Base-by-base conservation (phyloP, 2,888 invertebrate species). In the Patella ulyssiponensis region DNA sequence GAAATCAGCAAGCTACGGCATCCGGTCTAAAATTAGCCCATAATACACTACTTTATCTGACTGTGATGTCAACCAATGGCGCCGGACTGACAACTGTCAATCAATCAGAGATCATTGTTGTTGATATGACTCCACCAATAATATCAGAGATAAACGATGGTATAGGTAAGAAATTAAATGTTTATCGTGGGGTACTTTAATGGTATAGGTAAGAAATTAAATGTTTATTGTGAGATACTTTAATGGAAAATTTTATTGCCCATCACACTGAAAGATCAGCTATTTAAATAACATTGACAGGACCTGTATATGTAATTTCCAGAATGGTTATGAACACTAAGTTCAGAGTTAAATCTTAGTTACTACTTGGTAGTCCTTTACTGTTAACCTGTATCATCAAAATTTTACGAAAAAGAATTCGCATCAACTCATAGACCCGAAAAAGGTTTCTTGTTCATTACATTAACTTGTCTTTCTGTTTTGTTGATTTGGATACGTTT, bases 21-120 rank as follows among this genome's bases (percentile, higher is more conserved):
- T 77, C 78, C 17, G 80, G 81, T 14, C 75, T 86, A 52, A 77
- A 75, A 14, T 80, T 86, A n/a, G 78, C 80, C 11, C 86, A 86
- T 75, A 82, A 82, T 69, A 79, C 84, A 15, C 76, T 77, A 20
- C 79, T 87, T 11, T 83, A 81, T 72, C 75, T 87, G 51, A 86
- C 86, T 17, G 86, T 87, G n/a, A 78, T 85, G 27, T 86, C 86
- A 12, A 83, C 83, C 1, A 87, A 86, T 78, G 80, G 80, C 0
- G 84, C 86, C 2, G 86, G 85, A 7, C 73, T 85, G 20, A 79
- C 80, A n/a, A 81, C 82, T 23, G 79, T 83, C 12, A 78, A 82
- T 23, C 78, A 83, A 23, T 85, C 86, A 0, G 77, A 80, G 14
- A 81, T 78, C 5, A 77, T 87, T 5, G 70, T 79, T 15, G 81